These are phyloP conservation scores for Melanerpes formicivorus DNA, from an alignment of 2,113 vertebrate species.

Conservation along the genomic window DNA sequence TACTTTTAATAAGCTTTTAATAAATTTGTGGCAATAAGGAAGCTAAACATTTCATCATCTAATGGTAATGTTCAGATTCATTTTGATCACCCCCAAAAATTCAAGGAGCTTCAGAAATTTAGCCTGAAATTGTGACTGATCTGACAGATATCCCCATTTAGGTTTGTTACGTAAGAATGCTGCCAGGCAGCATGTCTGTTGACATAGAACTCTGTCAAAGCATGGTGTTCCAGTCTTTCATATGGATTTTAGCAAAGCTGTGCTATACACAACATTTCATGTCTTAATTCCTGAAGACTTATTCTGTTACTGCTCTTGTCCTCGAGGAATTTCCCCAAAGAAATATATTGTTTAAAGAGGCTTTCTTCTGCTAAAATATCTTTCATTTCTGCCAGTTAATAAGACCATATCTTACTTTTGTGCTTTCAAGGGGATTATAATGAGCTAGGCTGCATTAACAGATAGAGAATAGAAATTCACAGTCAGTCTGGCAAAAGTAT, in stretches of 20 bases:
- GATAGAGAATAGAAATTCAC: background rate
- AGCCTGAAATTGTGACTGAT: background rate
- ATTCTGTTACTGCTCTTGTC: background rate
- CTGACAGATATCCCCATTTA: background rate
- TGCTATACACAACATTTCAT: background rate
- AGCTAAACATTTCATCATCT: background rate
- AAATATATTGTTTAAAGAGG: slow-evolving; percentile 14
- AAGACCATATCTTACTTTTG: slow-evolving; percentile 13
- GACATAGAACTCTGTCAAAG: background rate
- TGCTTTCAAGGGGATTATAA: slow-evolving; percentile 11
- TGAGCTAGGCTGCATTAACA: background rate
- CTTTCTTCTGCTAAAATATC: slow-evolving; percentile 14
- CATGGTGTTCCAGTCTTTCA: background rate
- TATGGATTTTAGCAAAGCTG: background rate
- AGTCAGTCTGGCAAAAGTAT: background rate
- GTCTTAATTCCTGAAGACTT: background rate
- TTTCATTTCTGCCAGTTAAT: slow-evolving; percentile 22
- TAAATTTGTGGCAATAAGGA: background rate
- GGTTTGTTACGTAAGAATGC: background rate
- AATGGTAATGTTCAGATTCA: background rate
- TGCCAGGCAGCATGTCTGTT: background rate
- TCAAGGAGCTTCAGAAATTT: background rate
- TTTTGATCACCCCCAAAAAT: background rate
- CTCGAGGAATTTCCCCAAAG: background rate
- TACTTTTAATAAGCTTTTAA: background rate